Conservation (phyloP, 1,140 invertebrate species). For the Eufriesea mexicana region DNA sequence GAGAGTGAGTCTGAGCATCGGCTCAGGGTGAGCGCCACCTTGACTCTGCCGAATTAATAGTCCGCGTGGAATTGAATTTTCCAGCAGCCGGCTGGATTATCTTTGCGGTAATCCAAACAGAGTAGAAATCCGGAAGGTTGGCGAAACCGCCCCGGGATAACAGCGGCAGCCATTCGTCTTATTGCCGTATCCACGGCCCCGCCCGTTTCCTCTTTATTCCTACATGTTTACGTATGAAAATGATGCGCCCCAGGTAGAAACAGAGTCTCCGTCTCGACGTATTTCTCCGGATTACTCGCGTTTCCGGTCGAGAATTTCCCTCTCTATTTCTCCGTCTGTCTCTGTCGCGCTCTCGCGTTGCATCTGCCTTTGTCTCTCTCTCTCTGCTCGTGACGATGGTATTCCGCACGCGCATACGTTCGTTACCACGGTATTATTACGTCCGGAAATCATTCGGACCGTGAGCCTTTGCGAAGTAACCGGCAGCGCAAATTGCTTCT, state of each 20-base stretch:
- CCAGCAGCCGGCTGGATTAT: slow-evolving; percentile 42
- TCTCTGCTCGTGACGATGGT: neutral
- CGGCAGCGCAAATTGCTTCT: slow-evolving; percentile 33
- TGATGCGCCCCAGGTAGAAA: slow-evolving; percentile 53
- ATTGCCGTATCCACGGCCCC: slow-evolving; percentile 48
- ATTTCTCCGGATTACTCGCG: slow-evolving; percentile 39
- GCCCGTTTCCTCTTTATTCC: slow-evolving; percentile 41
- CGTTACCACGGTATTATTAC: slow-evolving; percentile 61
- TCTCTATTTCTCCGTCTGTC: neutral
- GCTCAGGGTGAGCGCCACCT: neutral
- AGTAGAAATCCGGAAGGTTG: slow-evolving; percentile 19
- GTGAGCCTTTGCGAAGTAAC: slow-evolving; percentile 20
- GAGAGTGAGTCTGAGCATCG: neutral
- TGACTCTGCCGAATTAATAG: slow-evolving; percentile 46
- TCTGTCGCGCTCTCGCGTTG: neutral
- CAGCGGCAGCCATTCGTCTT: slow-evolving; percentile 54
- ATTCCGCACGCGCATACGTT: slow-evolving; percentile 45
- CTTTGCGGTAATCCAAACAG: slow-evolving; percentile 41
- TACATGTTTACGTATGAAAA: slow-evolving; percentile 70
- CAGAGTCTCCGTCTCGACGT: slow-evolving; percentile 41
- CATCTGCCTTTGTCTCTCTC: neutral
- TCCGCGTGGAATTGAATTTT: slow-evolving; percentile 47
- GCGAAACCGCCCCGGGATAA: slow-evolving; percentile 1
- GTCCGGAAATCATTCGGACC: slow-evolving; percentile 37
- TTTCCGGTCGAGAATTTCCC: slow-evolving; percentile 4